phyloP scores from a whole-genome alignment of 2,888 invertebrate genomes.

The Lysandra bellargus region DNA sequence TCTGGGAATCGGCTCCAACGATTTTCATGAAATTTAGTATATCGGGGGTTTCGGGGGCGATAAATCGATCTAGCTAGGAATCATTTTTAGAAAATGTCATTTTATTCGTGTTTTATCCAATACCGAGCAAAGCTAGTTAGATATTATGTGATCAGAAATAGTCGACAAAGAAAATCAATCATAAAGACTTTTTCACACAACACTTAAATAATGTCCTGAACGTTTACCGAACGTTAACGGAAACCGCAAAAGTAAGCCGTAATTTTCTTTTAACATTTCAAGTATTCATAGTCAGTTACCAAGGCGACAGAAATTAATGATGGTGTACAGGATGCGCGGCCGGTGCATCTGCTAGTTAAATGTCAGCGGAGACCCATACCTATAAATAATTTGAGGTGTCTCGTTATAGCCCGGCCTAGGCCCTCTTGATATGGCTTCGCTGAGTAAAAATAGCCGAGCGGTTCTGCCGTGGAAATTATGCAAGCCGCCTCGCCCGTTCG shows the following conservation, averaged over 20 bases:
- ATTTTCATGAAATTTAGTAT: no score
- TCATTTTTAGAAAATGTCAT: no score
- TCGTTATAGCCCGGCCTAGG: constrained; percentile 55
- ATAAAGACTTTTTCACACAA: neutral
- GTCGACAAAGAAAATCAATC: neutral
- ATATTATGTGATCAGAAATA: neutral
- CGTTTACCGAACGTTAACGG: neutral
- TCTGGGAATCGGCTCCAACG: no score
- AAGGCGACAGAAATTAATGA: constrained; percentile 67
- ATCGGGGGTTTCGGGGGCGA: no score
- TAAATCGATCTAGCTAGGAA: no score
- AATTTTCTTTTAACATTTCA: constrained; percentile 38
- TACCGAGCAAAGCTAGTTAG: no score
- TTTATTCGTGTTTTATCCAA: no score
- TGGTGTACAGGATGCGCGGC: constrained; percentile 54
- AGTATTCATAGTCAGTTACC: constrained; percentile 53
- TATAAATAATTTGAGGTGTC: constrained; percentile 73
- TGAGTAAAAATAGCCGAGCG: constrained; percentile 63
- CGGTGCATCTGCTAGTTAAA: constrained; percentile 70
- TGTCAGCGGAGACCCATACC: constrained; percentile 67
- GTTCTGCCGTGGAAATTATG: constrained; percentile 43
- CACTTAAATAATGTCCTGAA: neutral
- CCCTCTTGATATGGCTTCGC: constrained; percentile 65
- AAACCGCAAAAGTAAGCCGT: constrained; percentile 29
- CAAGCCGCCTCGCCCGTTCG: constrained; percentile 34